Evolutionary conservation across 1,140 invertebrate genomes (phyloP), one percentile per base, ranked within the genome.

Genomic region (Nylanderia fulva): DNA sequence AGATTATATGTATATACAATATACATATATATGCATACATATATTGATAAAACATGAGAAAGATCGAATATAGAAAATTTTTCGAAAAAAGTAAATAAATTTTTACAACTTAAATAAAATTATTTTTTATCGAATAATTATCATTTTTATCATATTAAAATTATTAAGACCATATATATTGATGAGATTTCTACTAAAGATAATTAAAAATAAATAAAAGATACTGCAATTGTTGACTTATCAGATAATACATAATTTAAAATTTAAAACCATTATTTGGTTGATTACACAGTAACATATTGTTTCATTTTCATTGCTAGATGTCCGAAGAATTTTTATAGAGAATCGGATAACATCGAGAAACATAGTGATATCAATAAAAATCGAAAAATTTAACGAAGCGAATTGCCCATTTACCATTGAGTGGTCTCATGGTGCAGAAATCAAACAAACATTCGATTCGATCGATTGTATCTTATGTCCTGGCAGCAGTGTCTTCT

Each of bases 331-430:
- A 89, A 63, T 77, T 91, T 13, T 56, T 11, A 71, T 91, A 72
- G 82, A 66, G n/a, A 91, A 91, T 54, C 64, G 63, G 7, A 11
- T 21, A 4, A 61, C 21, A 11, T 0, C 33, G 0, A 24, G 27
- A 11, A 56, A 84, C 9, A 56, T 27, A 54, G 5, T n/a, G 11
- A 24, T 91, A 2, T 24, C 48, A 15, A 79, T 89, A 72, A 75
- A 90, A 2, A 88, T 68, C 9, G 86, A 82, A 21, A 60, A 88
- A 27, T 83, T 91, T 13, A 29, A 5, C 11, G 5, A 69, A 52
- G 7, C 9, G 13, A 64, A 85, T 52, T 86, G 71, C 24, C 86
- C 85, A 0, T 91, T 91, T 71, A 52, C 48, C 15, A 85, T 91
- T 1, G 15, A 61, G 15, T 86, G 90, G 86, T 52, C 71, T n/a